Percentiles rank a stretch among this genome's conserved stretches.
phyloP scores from a whole-genome alignment of 2,888 invertebrate species.

The Cyclophora punctaria region DNA sequence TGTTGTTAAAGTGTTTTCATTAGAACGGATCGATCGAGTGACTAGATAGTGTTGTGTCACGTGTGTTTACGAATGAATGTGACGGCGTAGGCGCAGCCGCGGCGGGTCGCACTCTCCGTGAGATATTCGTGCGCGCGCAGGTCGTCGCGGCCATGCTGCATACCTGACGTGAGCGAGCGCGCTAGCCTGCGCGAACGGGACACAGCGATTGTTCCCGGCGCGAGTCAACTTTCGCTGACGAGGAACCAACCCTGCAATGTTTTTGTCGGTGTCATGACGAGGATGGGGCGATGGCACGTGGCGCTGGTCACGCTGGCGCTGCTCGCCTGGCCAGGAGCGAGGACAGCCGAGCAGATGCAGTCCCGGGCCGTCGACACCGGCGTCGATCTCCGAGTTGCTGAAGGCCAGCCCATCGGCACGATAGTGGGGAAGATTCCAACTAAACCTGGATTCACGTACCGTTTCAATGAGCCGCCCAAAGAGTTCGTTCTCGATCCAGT shows the following conservation, averaged over 20 bases:
- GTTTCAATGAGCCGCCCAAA: conserved; percentile 92
- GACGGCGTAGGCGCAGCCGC: conserved; percentile 68
- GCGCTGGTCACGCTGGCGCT: conserved; percentile 64
- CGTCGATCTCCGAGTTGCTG: conserved; percentile 88
- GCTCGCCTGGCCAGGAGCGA: conserved; percentile 49
- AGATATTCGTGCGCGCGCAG: conserved; percentile 72
- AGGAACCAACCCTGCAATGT: conserved; percentile 57
- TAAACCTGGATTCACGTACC: conserved; percentile 90
- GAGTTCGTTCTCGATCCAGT: conserved; percentile 89
- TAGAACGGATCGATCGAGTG: conserved; percentile 22
- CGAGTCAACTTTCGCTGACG: conserved; percentile 54
- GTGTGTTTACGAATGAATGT: conserved; percentile 71
- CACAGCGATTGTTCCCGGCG: conserved; percentile 54
- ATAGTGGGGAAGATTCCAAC: conserved; percentile 91
- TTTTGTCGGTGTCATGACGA: conserved; percentile 62
- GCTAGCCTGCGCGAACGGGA: conserved; percentile 69
- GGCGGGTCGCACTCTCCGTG: conserved; percentile 68
- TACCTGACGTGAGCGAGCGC: conserved; percentile 70
- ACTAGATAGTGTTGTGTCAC: conserved; percentile 60
- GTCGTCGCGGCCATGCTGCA: conserved; percentile 75
- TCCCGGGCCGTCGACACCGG: conserved; percentile 91
- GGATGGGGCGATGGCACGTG: conserved; percentile 68
- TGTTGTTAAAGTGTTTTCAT: conserved; percentile 22
- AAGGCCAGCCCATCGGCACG: conserved; percentile 89
- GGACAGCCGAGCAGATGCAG: conserved; percentile 82